Conservation (phyloP, 2,797 vertebrate species). For the Dendrocincla tyrannina region DNA sequence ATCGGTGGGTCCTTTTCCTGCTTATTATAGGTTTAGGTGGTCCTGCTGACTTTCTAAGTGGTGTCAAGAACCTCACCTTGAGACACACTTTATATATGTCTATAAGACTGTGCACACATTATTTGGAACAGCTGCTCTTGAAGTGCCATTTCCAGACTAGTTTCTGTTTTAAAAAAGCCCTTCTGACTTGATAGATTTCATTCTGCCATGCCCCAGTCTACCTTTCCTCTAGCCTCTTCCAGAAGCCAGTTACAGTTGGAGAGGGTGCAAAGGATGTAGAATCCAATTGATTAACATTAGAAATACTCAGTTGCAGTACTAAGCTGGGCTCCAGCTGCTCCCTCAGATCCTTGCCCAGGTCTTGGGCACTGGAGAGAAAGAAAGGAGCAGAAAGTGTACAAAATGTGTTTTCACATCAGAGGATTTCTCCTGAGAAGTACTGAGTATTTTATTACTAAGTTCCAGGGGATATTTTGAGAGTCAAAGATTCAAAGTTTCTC, state of each 20-base stretch:
- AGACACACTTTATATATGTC: not conserved
- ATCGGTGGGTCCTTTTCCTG: not conserved
- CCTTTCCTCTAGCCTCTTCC: not conserved
- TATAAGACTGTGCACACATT: not conserved
- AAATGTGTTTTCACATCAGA: not conserved
- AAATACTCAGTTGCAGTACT: not conserved
- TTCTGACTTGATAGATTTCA: not conserved
- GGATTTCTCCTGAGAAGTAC: not conserved
- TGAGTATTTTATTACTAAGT: not conserved
- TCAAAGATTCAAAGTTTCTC: not conserved
- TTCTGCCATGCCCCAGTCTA: not conserved
- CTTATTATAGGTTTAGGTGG: not conserved
- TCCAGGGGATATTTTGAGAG: not conserved
- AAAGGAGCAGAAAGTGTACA: accelerated
- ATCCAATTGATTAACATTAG: not conserved
- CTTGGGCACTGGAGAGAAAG: not conserved
- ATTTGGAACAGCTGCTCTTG: not conserved
- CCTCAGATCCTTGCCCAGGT: not conserved
- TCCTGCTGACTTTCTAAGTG: not conserved
- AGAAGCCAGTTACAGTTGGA: not conserved
- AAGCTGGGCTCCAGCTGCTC: not conserved
- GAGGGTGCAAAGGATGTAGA: not conserved
- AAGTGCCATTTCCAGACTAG: not conserved
- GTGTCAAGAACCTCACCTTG: not conserved
- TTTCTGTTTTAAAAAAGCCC: not conserved